These are phyloP conservation scores for Gorsachius magnificus DNA, from an alignment of 2,797 vertebrate genomes.

Conservation along the genomic window DNA sequence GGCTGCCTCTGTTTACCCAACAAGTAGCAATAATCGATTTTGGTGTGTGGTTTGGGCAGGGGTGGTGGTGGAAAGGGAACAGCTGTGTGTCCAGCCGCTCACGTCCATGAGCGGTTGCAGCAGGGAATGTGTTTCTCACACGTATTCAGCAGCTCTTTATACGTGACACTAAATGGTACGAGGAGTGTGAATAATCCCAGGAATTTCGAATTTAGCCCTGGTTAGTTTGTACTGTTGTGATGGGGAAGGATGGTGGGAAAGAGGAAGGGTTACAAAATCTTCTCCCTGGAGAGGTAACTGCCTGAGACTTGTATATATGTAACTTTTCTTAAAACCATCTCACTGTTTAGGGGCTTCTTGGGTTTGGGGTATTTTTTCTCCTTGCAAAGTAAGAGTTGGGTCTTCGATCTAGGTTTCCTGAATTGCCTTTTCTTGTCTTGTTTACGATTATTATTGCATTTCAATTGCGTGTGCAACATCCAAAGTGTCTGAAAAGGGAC, in stretches of 20 bases:
- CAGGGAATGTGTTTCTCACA: neutral
- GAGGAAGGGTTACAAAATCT: conserved; percentile 49
- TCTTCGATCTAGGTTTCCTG: neutral
- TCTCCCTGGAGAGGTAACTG: conserved; percentile 47
- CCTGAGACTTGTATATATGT: conserved; percentile 27
- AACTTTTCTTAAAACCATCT: conserved; percentile 60
- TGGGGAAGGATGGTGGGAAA: conserved; percentile 18
- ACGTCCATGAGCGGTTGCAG: neutral
- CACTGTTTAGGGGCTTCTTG: neutral
- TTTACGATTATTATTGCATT: conserved; percentile 30
- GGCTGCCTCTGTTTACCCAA: conserved; percentile 68
- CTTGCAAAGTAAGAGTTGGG: neutral
- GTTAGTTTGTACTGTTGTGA: neutral
- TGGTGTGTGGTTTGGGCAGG: conserved; percentile 12
- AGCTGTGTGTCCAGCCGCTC: neutral
- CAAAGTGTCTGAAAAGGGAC: conserved; percentile 29
- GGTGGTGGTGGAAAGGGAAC: neutral
- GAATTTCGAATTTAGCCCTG: conserved; percentile 16
- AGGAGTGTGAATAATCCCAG: conserved; percentile 28
- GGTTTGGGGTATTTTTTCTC: neutral
- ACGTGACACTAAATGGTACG: neutral
- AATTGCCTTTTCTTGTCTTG: neutral
- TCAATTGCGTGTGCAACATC: conserved; percentile 11
- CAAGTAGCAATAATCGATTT: conserved; percentile 63
- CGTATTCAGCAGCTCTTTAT: neutral